Conservation (phyloP, 1,140 invertebrate species). For the Adoxophyes honmai region DNA sequence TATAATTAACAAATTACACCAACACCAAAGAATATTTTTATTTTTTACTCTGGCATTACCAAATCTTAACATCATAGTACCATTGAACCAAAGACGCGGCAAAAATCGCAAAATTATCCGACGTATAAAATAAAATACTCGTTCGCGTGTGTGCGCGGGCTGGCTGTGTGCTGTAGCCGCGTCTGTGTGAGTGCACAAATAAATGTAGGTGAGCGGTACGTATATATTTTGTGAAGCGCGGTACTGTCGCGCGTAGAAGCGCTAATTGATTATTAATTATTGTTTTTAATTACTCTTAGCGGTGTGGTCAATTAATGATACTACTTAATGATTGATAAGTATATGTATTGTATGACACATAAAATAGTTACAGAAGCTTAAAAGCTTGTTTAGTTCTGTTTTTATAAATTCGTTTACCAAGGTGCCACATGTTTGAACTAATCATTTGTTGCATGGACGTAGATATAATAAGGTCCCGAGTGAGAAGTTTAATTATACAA, state of each 20-base stretch:
- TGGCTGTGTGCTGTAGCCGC: conserved; percentile 43
- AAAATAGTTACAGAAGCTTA: too few relatives aligned
- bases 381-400: too few relatives aligned
- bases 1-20: too few relatives aligned
- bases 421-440: too few relatives aligned
- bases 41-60: neutral
- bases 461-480: too few relatives aligned
- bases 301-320: too few relatives aligned
- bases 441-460: too few relatives aligned
- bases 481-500: too few relatives aligned
- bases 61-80: neutral
- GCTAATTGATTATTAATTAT: conserved; percentile 27
- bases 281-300: neutral
- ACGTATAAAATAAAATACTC: conserved; percentile 47
- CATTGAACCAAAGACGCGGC: neutral
- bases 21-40: too few relatives aligned
- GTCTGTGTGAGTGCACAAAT: conserved; percentile 65
- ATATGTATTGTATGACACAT: too few relatives aligned
- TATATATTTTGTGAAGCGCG: conserved; percentile 50
- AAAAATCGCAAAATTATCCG: conserved; percentile 59
- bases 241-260: conserved; percentile 35
- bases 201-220: conserved; percentile 71
- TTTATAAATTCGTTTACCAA: too few relatives aligned
- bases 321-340: too few relatives aligned
- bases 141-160: conserved; percentile 23